These are phyloP conservation scores for Chloebia gouldiae DNA, from an alignment of 2,113 vertebrate species.

Conservation along the genomic window DNA sequence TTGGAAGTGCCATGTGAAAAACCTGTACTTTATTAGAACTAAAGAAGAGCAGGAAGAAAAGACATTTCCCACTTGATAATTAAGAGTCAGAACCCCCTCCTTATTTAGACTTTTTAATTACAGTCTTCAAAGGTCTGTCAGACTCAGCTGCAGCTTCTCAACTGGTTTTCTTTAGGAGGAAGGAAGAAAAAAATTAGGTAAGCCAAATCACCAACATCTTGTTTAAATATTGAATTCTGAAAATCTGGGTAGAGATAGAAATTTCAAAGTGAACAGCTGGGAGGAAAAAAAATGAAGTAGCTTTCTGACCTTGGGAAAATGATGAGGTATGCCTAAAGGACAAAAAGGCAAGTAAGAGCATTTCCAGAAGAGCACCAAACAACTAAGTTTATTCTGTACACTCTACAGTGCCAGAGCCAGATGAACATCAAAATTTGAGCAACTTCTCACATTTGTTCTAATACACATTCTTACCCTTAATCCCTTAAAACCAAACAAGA, in stretches of 20 bases:
- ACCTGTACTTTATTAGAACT: neutral
- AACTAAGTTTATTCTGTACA: neutral
- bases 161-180: neutral
- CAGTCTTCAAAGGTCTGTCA: constrained; percentile 4
- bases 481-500: neutral
- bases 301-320: neutral
- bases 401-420: neutral
- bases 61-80: neutral
- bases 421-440: neutral
- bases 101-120: constrained; percentile 5
- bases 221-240: neutral
- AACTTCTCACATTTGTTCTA: neutral
- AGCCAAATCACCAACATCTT: neutral
- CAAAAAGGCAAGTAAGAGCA: neutral
- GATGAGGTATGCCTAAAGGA: neutral
- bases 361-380: neutral
- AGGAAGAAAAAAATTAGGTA: neutral
- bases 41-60: neutral
- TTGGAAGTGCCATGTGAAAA: neutral
- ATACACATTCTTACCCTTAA: neutral
- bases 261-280: neutral
- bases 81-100: neutral
- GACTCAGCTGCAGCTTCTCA: neutral
- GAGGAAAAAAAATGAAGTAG: neutral
- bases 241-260: neutral